phyloP scores from a whole-genome alignment of 2,888 invertebrate species.

The Boloria selene region DNA sequence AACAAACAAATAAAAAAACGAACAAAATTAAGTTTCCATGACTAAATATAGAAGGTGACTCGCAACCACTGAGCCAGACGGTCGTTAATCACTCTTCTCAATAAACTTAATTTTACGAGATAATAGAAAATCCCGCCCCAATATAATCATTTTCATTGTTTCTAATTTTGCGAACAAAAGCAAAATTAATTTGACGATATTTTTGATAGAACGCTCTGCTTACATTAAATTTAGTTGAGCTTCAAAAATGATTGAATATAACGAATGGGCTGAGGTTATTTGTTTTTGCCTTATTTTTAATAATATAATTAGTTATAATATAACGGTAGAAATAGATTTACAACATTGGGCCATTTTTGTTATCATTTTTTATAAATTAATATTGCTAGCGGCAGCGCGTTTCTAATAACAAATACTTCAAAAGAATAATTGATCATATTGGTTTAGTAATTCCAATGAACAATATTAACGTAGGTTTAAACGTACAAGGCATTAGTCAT shows the following conservation, averaged over 20 bases:
- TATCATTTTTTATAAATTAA: no score
- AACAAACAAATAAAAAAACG: no score
- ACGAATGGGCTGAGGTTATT: not conserved
- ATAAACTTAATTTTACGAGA: conserved; percentile 1
- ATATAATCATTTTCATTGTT: conserved; percentile 13
- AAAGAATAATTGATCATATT: no score
- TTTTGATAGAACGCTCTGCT: conserved; percentile 8
- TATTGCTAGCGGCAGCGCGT: no score
- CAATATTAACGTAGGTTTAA: no score
- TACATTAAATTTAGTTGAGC: conserved; percentile 7
- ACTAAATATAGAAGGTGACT: no score
- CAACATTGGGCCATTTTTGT: no score
- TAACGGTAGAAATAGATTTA: not conserved
- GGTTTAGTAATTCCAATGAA: no score
- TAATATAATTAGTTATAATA: not conserved
- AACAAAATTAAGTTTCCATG: no score
- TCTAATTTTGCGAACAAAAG: conserved; percentile 8
- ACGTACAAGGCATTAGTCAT: no score
- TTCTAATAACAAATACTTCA: no score
- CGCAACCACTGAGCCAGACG: not conserved
- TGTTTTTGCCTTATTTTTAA: not conserved
- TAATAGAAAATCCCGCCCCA: conserved; percentile 1
- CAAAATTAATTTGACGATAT: conserved; percentile 19
- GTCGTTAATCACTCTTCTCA: not conserved
- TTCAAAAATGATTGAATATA: conserved; percentile 3